These are phyloP conservation scores for Noctua fimbriata DNA, from an alignment of 2,888 invertebrate species.

Conservation along the genomic window DNA sequence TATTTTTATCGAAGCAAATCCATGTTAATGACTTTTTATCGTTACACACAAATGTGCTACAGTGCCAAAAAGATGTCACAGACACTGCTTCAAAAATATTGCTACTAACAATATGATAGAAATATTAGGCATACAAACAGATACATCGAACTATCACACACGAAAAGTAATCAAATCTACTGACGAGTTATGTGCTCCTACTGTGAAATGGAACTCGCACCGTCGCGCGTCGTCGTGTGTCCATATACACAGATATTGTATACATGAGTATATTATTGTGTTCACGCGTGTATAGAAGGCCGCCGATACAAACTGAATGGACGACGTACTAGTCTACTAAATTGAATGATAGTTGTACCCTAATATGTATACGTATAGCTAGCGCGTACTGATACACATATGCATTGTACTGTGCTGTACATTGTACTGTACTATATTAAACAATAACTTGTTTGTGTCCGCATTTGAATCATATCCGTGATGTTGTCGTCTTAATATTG, in stretches of 20 bases:
- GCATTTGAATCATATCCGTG: no score
- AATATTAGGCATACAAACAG: no score
- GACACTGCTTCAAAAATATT: not conserved
- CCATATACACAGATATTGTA: not conserved
- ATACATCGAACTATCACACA: not conserved
- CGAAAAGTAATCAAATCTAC: constrained; percentile 19
- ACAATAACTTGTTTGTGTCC: not conserved
- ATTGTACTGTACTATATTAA: not conserved
- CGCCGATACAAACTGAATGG: not conserved
- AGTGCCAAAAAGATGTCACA: not conserved
- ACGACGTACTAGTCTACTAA: not conserved
- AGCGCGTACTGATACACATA: not conserved
- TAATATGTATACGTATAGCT: not conserved
- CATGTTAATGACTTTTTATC: not conserved
- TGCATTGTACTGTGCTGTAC: not conserved
- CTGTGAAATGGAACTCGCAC: constrained; percentile 26
- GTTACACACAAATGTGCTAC: not conserved
- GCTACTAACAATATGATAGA: not conserved
- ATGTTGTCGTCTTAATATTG: no score
- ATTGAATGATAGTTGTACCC: constrained; percentile 15
- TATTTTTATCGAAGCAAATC: not conserved
- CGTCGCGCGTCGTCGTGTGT: not conserved
- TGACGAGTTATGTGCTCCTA: constrained; percentile 4
- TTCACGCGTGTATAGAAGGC: not conserved
- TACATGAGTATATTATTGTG: not conserved